Evolutionary conservation across 2,113 vertebrate species (phyloP), one percentile per base, ranked within the genome.

Genomic region (Nycticorax nycticorax): DNA sequence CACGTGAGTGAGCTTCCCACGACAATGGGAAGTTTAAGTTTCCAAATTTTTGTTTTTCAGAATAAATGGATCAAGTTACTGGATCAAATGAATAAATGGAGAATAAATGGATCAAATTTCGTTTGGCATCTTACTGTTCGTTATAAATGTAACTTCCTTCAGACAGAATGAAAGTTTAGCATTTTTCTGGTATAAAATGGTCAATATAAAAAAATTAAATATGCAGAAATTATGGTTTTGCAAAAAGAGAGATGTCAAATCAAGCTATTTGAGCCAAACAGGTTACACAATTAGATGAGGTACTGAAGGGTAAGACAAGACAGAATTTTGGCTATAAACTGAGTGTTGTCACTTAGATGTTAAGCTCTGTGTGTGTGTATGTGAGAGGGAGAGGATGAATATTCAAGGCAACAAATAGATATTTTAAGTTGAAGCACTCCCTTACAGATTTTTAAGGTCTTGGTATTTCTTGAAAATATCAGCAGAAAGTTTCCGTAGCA

Each of bases 391-490:
- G 22, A 68, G 4, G 27, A 69, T 53, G 37, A 60, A 47, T 59
- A 50, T 39, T 89, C 53, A 77, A 88, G 52, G 8, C n/a, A 93
- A 5, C n/a, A 69, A 41, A n/a, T 9, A 89, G 18, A 8, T 78
- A 89, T 77, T 92, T 94, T 45, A 81, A 47, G 3, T 82, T 63
- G 20, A 73, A 96, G 32, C 15, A 32, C 32, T 96, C 85, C 74
- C 99, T 99, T 98, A 99, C 99, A 99, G 97, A 76, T 99, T 99
- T 94, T 98, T 98, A 77, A 99, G 99, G 45, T 98, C 98, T 75
- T 97, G 98, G 92, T 99, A 99, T 87, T 97, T 99, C 63, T 96
- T 97, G 97, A 99, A 99, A 85, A 96, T 95, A 78, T 99, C 98
- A 86, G 98, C 97, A 83, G 97, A 98, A 96, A 99, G 98, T 68